Percentiles rank a stretch among this genome's conserved stretches.
These are phyloP conservation scores for Osmerus mordax DNA, from an alignment of 2,113 vertebrate species.

Conservation along the genomic window DNA sequence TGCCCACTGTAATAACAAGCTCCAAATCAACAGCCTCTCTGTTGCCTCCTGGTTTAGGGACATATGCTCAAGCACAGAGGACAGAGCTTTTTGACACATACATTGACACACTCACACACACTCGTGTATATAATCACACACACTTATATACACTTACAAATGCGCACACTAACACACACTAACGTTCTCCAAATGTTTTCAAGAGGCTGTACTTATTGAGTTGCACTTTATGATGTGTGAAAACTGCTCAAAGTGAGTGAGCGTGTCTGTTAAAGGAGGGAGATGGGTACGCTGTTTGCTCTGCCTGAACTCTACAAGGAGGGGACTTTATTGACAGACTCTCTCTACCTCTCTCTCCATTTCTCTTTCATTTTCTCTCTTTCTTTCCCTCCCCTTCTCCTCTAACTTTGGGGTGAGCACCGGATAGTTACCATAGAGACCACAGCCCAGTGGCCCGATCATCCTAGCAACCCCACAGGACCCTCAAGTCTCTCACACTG, in stretches of 20 bases:
- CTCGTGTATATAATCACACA: conserved; percentile 18
- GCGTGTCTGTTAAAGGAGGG: conserved; percentile 4
- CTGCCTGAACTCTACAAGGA: background rate
- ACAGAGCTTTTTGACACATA: conserved; percentile 28
- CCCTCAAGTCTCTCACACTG: background rate
- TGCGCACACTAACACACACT: background rate
- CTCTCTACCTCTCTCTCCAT: background rate
- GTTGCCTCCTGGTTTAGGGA: conserved; percentile 13
- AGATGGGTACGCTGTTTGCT: background rate
- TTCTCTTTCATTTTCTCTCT: background rate
- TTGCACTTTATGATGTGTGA: background rate
- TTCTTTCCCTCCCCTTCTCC: conserved; percentile 24
- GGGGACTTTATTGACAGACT: too few species aligned
- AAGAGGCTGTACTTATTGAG: background rate
- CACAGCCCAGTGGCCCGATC: conserved; percentile 29
- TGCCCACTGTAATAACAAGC: conserved; percentile 33
- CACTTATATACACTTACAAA: background rate
- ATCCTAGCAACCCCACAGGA: conserved; percentile 45
- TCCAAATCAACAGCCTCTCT: conserved; percentile 30
- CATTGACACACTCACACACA: conserved; percentile 12
- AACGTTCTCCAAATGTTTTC: background rate
- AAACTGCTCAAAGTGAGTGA: conserved; percentile 13
- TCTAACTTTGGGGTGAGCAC: conserved; percentile 39
- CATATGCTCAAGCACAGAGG: conserved; percentile 16
- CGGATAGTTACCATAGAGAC: conserved; percentile 56